phyloP scores from a whole-genome alignment of 2,888 invertebrate genomes.

The Acronicta psi region DNA sequence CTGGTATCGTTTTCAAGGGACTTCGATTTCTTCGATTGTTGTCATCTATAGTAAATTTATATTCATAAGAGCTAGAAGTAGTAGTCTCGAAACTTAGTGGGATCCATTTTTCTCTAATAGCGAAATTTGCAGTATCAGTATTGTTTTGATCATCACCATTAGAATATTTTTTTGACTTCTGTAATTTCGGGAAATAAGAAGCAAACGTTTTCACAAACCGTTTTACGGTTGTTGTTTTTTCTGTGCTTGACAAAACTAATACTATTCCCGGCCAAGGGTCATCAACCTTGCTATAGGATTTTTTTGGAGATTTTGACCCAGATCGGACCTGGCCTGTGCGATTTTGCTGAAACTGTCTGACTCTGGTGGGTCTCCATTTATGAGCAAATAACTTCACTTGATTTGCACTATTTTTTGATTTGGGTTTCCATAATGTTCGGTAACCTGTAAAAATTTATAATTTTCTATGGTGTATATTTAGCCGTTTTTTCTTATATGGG shows the following conservation, averaged over 20 bases:
- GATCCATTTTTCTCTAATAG: not conserved
- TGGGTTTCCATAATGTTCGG: slow-evolving; percentile 36
- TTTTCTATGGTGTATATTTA: too few relatives aligned
- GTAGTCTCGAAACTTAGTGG: not conserved
- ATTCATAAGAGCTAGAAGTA: not conserved
- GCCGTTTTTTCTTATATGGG: too few relatives aligned
- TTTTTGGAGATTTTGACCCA: not conserved
- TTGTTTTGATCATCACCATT: not conserved
- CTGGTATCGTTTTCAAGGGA: too few relatives aligned
- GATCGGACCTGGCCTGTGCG: not conserved
- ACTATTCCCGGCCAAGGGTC: slow-evolving; percentile 38
- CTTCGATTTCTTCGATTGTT: too few relatives aligned
- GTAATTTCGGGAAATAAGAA: slow-evolving; percentile 27
- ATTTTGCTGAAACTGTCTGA: not conserved
- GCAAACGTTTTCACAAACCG: slow-evolving; percentile 21
- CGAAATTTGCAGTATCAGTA: too few relatives aligned
- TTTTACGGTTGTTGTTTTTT: slow-evolving; percentile 15
- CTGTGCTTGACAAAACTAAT: slow-evolving; percentile 26
- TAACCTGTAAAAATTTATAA: slow-evolving; percentile 24
- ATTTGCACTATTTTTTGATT: not conserved
- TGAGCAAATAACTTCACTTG: not conserved
- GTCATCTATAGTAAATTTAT: not conserved
- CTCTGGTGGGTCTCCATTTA: not conserved
- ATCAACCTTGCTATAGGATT: slow-evolving; percentile 15
- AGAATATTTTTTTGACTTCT: not conserved